Base-by-base conservation (phyloP, 2,113 vertebrate genomes). In the Catagonus wagneri region DNA sequence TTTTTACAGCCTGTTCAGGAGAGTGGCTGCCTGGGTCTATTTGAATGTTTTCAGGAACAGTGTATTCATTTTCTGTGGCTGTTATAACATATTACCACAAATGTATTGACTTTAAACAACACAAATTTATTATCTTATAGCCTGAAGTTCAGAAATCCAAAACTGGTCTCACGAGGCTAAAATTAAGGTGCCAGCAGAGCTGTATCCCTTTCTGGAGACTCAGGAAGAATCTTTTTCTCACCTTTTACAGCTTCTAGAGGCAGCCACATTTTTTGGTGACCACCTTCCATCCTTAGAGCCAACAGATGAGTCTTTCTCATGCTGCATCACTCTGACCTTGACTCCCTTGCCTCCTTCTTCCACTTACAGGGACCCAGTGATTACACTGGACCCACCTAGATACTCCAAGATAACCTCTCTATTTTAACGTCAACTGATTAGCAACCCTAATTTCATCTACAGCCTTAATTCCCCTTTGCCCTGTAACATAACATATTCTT, bases 401-500 rank as follows among this genome's bases (percentile, higher is more conserved):
- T 50, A 65, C 44, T 27, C 17, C 78, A 76, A 63, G 78, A 71
- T 66, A 32, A 22, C 39, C 15, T 78, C 61, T 50, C 58, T 20
- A 10, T 50, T 29, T 7, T 34, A n/a, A 79, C 17, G 16, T 69
- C 50, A 32, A 56, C 63, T 84, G 58, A n/a, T 84, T 19, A 74
- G n/a, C 65, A 50, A 36, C 17, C 36, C 69, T 56, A 32, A 61
- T 54, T 36, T 83, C 56, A 36, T 54, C 74, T 87, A n/a, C 14
- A 23, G 68, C 17, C 22, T 58, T 34, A 72, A 72, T 83, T 79
- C 58, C 80, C 10, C 76, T 74, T 44, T 65, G 36, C 36, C 2
- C 0, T 6, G 14, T 52, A 50, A 60, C 0, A 1, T 32, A 34
- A 22, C 60, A 5, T 27, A 15, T 19, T 50, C 44, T 61, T 44